phyloP scores from a whole-genome alignment of 2,797 vertebrate genomes.

The Caiman crocodilus region DNA sequence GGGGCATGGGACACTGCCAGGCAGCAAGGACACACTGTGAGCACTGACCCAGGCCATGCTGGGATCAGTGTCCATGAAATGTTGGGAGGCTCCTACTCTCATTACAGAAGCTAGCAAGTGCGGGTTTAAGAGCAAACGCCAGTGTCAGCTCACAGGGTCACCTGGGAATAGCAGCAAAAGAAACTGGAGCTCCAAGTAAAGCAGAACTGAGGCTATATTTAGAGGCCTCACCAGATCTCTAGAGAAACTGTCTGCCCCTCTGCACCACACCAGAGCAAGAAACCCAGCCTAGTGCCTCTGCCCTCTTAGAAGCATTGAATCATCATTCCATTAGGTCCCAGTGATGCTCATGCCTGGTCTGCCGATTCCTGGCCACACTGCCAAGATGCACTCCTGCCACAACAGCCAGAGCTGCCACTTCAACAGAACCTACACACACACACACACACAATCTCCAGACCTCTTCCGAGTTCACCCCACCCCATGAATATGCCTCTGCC shows the following conservation, averaged over 20 bases:
- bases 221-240: constrained; percentile 38
- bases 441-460: neutral
- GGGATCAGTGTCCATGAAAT: neutral
- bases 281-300: neutral
- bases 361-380: neutral
- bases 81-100: neutral
- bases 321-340: no score
- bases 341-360: no score
- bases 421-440: neutral
- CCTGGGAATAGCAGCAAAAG: constrained; percentile 10
- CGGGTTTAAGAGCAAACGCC: neutral
- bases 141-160: neutral
- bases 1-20: neutral
- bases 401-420: neutral
- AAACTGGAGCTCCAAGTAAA: constrained; percentile 17
- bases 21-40: neutral
- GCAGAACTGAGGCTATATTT: neutral
- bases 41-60: neutral
- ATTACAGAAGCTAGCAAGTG: fast-evolving
- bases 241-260: constrained; percentile 17
- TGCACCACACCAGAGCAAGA: neutral
- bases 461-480: neutral
- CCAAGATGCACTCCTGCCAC: neutral
- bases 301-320: no score
- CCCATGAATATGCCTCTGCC: neutral